Conservation (phyloP, 2,113 vertebrate species). For the Gallinago undulata region DNA sequence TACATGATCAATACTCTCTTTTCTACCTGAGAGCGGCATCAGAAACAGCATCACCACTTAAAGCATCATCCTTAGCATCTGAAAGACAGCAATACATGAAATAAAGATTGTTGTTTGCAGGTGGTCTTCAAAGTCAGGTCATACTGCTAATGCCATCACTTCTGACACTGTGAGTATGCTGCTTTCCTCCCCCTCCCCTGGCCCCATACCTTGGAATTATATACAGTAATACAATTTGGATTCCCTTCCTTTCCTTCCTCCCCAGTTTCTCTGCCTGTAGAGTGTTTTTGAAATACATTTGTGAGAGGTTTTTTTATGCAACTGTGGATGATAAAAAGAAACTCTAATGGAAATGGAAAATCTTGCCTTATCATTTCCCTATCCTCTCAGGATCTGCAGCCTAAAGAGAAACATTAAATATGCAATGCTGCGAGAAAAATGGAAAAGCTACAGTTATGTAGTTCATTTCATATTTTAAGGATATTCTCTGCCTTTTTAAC, state of each 20-base stretch:
- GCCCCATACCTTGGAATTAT: not conserved
- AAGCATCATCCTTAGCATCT: not conserved
- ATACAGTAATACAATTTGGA: not conserved
- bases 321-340: not conserved
- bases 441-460: not conserved
- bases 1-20: not conserved
- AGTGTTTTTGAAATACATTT: not conserved
- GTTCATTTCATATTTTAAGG: not conserved
- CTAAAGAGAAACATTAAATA: not conserved
- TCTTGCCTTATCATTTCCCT: not conserved
- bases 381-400: not conserved
- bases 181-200: too few species aligned
- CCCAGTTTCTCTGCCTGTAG: not conserved
- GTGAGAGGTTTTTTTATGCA: not conserved
- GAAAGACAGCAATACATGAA: not conserved
- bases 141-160: not conserved
- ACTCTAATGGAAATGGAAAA: not conserved
- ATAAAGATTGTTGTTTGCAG: not conserved
- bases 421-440: not conserved
- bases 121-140: not conserved
- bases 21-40: not conserved
- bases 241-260: not conserved
- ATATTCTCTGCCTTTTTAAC: not conserved
- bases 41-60: not conserved
- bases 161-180: not conserved